These are phyloP conservation scores for Kryptolebias ocellatus DNA, from an alignment of 2,797 vertebrate genomes.

Conservation along the genomic window DNA sequence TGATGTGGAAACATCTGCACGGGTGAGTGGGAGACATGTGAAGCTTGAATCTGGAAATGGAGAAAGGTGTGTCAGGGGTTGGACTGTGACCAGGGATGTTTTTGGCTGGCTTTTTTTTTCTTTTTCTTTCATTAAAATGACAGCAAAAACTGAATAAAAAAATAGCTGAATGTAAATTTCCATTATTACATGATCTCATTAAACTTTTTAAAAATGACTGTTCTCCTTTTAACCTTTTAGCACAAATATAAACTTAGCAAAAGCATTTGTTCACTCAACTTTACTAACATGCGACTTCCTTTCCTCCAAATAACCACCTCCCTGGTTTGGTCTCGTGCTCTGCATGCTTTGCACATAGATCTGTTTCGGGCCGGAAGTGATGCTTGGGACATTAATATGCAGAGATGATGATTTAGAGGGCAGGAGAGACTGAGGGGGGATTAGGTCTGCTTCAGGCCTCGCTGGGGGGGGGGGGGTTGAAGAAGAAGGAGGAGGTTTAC, in stretches of 20 bases:
- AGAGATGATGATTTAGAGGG: slow-evolving; percentile 71
- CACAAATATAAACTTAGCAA: not conserved
- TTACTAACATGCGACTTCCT: not conserved
- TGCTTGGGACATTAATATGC: slow-evolving; percentile 65
- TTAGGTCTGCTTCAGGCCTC: slow-evolving; percentile 59
- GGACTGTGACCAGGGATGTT: not conserved
- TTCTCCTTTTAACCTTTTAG: not conserved
- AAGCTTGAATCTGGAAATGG: slow-evolving; percentile 21
- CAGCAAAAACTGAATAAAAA: no score
- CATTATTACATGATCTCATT: no score
- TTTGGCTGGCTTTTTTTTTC: no score
- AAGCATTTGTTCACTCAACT: not conserved
- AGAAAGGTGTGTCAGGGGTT: slow-evolving; percentile 5
- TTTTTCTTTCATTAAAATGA: no score
- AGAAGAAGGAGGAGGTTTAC: slow-evolving; percentile 72
- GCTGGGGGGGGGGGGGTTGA: slow-evolving; percentile 41
- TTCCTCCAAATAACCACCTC: no score
- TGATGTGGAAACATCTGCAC: slow-evolving; percentile 70
- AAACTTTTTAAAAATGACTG: not conserved
- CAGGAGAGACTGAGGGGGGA: slow-evolving; percentile 54
- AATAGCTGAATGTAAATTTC: no score
- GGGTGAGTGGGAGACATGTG: slow-evolving; percentile 37
- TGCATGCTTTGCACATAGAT: slow-evolving; percentile 58
- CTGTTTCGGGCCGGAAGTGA: slow-evolving; percentile 41
- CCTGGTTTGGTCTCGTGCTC: slow-evolving; percentile 19